Conservation (phyloP, 2,113 vertebrate genomes). For the Hirundichthys speculiger region DNA sequence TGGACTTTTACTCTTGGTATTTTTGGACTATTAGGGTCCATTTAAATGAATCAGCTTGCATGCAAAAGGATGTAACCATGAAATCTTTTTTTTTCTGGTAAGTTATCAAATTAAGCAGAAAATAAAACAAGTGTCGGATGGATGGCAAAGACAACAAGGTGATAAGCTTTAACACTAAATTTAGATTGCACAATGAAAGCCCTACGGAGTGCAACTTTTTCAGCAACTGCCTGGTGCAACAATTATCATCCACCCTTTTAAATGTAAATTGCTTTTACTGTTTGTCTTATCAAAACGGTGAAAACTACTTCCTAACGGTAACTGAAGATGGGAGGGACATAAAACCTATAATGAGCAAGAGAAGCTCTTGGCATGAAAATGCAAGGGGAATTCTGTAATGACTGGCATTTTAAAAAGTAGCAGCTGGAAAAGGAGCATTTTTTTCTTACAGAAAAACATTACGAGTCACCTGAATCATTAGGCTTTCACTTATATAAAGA, state of each 20-base stretch:
- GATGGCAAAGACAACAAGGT: too few species aligned
- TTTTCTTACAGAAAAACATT: too few species aligned
- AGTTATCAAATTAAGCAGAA: too few species aligned
- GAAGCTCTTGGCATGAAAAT: conserved; percentile 7
- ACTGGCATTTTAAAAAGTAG: conserved; percentile 9
- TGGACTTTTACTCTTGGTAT: not conserved
- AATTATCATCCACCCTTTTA: not conserved
- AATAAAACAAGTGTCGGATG: too few species aligned
- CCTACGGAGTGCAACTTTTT: not conserved
- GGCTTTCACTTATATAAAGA: too few species aligned
- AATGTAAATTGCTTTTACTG: not conserved
- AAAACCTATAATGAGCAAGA: conserved; percentile 3
- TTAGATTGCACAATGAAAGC: too few species aligned
- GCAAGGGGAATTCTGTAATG: not conserved
- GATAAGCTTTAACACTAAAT: too few species aligned
- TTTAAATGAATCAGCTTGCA: not conserved
- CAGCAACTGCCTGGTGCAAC: not conserved
- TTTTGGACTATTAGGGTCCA: not conserved
- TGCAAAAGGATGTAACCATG: not conserved
- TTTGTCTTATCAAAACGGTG: not conserved
- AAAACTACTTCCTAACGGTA: too few species aligned
- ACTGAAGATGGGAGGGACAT: not conserved
- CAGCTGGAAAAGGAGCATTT: conserved; percentile 8
- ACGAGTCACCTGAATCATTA: too few species aligned
- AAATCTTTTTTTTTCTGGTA: not conserved